Conservation (phyloP, 2,797 vertebrate genomes). For the Coregonus ussuriensis region DNA sequence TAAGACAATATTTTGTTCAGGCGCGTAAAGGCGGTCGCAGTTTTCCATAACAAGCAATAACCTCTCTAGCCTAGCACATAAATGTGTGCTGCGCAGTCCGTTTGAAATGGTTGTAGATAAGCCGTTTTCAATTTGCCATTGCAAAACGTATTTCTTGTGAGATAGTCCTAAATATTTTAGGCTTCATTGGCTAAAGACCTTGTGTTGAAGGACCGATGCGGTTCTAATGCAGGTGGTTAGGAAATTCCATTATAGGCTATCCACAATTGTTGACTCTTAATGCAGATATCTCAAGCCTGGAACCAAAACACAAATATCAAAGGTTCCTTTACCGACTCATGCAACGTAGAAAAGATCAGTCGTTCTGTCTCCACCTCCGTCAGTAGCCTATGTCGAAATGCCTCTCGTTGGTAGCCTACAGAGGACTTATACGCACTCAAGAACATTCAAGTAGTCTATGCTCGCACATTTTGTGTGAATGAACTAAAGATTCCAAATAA, state of each 20-base stretch:
- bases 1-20: background rate
- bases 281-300: slow-evolving; percentile 5
- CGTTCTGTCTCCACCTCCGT: slow-evolving; percentile 40
- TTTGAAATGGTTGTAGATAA: background rate
- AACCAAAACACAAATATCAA: slow-evolving; percentile 23
- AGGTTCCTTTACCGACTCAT: slow-evolving; percentile 38
- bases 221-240: slow-evolving; percentile 7
- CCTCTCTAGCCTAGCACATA: background rate
- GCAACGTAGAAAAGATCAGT: slow-evolving; percentile 37
- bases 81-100: background rate
- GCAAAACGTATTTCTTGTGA: slow-evolving; percentile 25
- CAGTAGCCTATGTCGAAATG: slow-evolving; percentile 40
- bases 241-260: background rate
- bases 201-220: background rate
- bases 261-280: slow-evolving; percentile 8
- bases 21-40: background rate
- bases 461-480: background rate
- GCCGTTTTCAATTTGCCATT: background rate
- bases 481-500: background rate
- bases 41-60: background rate
- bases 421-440: background rate
- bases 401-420: slow-evolving; percentile 12
- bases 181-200: slow-evolving; percentile 18
- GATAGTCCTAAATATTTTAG: slow-evolving; percentile 13
- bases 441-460: slow-evolving; percentile 1